Evolutionary conservation across 2,888 invertebrate species (phyloP).

Genomic region (Temnothorax unifasciatus): DNA sequence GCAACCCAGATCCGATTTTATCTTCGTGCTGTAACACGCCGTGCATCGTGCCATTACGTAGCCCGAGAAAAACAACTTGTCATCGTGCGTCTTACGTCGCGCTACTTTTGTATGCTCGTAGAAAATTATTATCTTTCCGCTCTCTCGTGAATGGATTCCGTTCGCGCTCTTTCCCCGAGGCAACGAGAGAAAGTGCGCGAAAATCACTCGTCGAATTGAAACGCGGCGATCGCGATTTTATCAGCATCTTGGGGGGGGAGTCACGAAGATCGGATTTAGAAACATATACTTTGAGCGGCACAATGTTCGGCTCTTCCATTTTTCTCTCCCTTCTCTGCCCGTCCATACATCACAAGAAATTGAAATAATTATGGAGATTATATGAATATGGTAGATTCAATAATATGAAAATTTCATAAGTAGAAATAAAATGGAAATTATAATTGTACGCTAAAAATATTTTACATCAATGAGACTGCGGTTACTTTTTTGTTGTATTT

Average conservation of each 20-base stretch:
- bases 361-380: background rate
- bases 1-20: slow-evolving; percentile 64
- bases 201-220: slow-evolving; percentile 25
- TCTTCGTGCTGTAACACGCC: slow-evolving; percentile 49
- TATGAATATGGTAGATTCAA: background rate
- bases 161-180: background rate
- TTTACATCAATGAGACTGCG: background rate
- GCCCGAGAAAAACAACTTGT: slow-evolving; percentile 55
- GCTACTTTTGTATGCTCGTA: slow-evolving; percentile 17
- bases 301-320: background rate
- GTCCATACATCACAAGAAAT: background rate
- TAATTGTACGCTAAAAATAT: background rate
- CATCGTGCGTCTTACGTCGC: slow-evolving; percentile 24
- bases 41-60: slow-evolving; percentile 42
- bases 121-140: slow-evolving; percentile 39
- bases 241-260: background rate
- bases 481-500: background rate
- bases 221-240: slow-evolving; percentile 29
- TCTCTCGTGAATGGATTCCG: slow-evolving; percentile 28
- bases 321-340: background rate
- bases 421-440: background rate
- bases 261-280: slow-evolving; percentile 11
- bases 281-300: background rate
- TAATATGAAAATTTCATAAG: background rate
- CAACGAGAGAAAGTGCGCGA: slow-evolving; percentile 34